Base-by-base conservation (phyloP, 2,113 vertebrate genomes). In the Cyrtonyx montezumae region DNA sequence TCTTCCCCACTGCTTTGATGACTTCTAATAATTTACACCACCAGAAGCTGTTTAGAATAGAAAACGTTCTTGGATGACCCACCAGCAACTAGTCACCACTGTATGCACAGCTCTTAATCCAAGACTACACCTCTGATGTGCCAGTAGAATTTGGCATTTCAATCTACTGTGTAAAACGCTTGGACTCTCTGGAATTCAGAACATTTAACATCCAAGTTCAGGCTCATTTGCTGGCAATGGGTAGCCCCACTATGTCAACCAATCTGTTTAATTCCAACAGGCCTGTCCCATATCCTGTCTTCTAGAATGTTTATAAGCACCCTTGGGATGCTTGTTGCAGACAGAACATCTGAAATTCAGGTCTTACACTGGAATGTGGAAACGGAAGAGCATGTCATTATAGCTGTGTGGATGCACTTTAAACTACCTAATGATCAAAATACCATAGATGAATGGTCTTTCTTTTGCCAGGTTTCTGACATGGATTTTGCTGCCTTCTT, bases 231-330 rank as follows among this genome's bases (percentile, higher is more conserved):
- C 67, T 83, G 55, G 30, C 19, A 55, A 62, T 37, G 48, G 40
- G 42, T 8, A 56, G 28, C 42, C 53, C 46, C 62, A 73, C 43
- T n/a, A 43, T 76, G 45, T 65, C 40, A 63, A 18, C 6, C 7
- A 0, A 13, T 56, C 25, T 77, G 87, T 91, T 93, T 94, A 62
- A 21, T 68, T 75, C 76, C 34, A 11, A 91, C 18, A 63, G 32
- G 87, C 88, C 91, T 94, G 76, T 36, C 58, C 87, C 36, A 45
- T 46, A 87, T 92, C 89, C 94, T 90, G 65, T 89, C 89, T 91
- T 26, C 71, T 71, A 56, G 65, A 62, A 87, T 90, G 84, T 86
- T 94, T 94, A 56, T 28, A 88, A 85, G 43, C 43, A n/a, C 51
- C 69, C 49, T 55, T n/a, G 36, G 48, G 71, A 86, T 53, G 68